Conservation (phyloP, 1,140 invertebrate species). For the Drosophila cardini region DNA sequence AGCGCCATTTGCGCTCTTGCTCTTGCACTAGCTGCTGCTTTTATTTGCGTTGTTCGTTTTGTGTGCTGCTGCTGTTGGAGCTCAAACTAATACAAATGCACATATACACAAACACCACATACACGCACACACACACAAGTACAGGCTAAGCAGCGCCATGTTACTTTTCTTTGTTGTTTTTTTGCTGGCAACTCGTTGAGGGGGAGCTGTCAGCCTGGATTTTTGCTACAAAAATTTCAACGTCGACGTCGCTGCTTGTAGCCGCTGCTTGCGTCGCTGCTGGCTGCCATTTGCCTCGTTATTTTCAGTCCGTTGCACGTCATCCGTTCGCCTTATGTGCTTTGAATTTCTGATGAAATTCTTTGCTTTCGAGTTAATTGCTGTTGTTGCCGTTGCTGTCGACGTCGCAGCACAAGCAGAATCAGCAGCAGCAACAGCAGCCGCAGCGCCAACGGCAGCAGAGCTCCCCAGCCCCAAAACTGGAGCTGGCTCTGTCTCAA, state of each 20-base stretch:
- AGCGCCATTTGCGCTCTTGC: conserved; percentile 36
- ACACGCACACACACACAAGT: conserved; percentile 18
- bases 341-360: conserved; percentile 84
- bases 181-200: conserved; percentile 52
- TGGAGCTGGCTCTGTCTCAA: conserved; percentile 46
- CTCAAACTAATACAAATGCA: conserved; percentile 36
- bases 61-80: conserved; percentile 41
- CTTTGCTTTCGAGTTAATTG: conserved; percentile 83
- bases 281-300: conserved; percentile 40
- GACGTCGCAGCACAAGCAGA: too few species aligned
- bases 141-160: conserved; percentile 55
- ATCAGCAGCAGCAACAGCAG: conserved; percentile 2
- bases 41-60: conserved; percentile 68
- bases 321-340: conserved; percentile 73
- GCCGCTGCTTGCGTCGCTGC: conserved; percentile 38
- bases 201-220: conserved; percentile 79
- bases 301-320: conserved; percentile 71
- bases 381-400: conserved; percentile 38
- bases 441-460: conserved; percentile 27
- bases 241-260: conserved; percentile 54
- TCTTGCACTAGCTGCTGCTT: conserved; percentile 24
- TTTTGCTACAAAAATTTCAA: conserved; percentile 61
- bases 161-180: conserved; percentile 72
- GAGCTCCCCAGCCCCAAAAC: conserved; percentile 44
- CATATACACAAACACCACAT: conserved; percentile 17